Base-by-base conservation (phyloP, 2,113 vertebrate species). In the Ahaetulla prasina region DNA sequence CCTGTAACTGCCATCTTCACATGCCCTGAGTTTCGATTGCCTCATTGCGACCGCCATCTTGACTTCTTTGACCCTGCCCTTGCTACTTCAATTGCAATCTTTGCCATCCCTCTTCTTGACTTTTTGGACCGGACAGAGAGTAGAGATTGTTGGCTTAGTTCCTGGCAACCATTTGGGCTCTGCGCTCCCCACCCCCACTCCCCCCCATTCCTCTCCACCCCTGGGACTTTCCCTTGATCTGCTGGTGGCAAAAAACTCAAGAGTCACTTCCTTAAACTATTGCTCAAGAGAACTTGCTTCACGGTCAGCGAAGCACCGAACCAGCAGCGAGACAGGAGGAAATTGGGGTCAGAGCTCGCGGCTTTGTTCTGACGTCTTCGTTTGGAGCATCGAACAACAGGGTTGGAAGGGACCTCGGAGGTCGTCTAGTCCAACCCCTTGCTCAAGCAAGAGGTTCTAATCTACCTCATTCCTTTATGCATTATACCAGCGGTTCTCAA, bases 191-290 rank as follows among this genome's bases (percentile, higher is more conserved):
- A 0, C 14, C 27, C 10, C 18, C 10, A 47, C 45, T 25, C 3
- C 12, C 53, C 9, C 1, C 55, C 8, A 0, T 23, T 27, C 55
- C n/a, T 54, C 85, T 84, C 53, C 60, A 2, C 49, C 91, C 57
- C 1, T 4, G 91, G 91, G 91, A 85, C 87, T 92, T 92, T 89
- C 91, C 91, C 91, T 92, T 0, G 2, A 27, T 63, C 87, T 49
- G 39, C 87, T 92, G 87, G 91, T 22, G 20, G 9, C 52, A 14
- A 60, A 14, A 14, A 27, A n/a, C 43, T 88, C 30, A 52, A 8
- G 9, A 53, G 39, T 68, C 18, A 80, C 91, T 92, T 92, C 91
- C 91, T 88, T 86, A 88, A 80, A 55, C 16, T n/a, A 4, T 92
- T 74, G 49, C 91, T 52, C 85, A 80, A 53, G 50, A 43, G 16